A percentile compares a stretch with the other conserved stretches of the same genome.
Conservation (phyloP, 2,113 vertebrate genomes). For the Peromyscus leucopus region DNA sequence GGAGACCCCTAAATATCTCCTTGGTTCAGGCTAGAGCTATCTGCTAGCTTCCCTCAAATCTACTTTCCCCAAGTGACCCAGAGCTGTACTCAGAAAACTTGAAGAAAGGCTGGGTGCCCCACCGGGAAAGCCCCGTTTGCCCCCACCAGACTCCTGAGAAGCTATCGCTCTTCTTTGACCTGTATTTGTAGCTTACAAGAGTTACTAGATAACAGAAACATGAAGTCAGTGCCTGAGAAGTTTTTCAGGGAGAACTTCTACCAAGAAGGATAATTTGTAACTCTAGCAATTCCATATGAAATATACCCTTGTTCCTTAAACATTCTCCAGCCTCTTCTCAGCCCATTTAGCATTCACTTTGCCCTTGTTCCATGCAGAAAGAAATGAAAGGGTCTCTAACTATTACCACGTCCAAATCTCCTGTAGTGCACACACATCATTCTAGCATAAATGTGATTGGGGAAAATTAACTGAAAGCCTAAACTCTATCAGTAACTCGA, state of each 20-base stretch:
- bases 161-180: not conserved
- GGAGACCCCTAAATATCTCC: too few species aligned
- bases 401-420: not conserved
- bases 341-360: not conserved
- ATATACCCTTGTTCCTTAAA: not conserved
- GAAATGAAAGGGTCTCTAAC: constrained; percentile 33
- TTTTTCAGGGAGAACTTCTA: not conserved
- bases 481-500: not conserved
- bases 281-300: not conserved
- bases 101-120: not conserved
- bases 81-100: not conserved
- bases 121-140: not conserved
- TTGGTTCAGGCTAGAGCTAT: not conserved
- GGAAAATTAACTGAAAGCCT: not conserved
- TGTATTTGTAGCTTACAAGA: not conserved
- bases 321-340: not conserved
- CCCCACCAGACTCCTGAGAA: not conserved
- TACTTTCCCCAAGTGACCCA: not conserved
- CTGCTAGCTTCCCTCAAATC: not conserved
- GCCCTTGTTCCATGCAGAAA: not conserved
- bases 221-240: not conserved
- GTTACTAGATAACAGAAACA: not conserved
- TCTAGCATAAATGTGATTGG: not conserved
- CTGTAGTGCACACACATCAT: not conserved
- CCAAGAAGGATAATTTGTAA: not conserved